Conservation (phyloP, 2,797 vertebrate genomes). For the Potorous gilbertii region DNA sequence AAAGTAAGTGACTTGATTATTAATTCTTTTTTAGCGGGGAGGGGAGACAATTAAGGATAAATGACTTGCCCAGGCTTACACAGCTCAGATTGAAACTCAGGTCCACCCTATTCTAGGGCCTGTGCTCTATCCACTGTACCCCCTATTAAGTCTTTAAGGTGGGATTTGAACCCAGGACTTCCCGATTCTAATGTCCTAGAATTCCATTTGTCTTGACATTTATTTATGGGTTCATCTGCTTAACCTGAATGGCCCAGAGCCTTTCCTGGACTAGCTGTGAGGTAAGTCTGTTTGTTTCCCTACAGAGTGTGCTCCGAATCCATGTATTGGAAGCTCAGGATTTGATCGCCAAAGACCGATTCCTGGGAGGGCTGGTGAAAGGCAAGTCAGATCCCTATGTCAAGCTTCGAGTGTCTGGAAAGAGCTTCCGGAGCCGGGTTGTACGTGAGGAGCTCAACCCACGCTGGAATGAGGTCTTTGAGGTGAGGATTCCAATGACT, state of each 20-base stretch:
- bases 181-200: background rate
- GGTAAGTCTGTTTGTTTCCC: background rate
- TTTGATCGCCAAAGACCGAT: constrained; percentile 94
- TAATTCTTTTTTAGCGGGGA: too few species aligned
- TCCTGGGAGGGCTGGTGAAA: constrained; percentile 93
- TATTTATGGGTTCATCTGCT: background rate
- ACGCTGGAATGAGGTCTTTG: constrained; percentile 93
- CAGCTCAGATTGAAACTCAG: background rate
- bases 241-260: background rate
- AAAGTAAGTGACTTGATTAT: background rate
- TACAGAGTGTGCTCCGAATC: constrained; percentile 92
- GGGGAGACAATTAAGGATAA: too few species aligned
- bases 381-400: constrained; percentile 96
- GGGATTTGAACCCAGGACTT: background rate
- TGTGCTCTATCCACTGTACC: background rate
- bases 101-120: background rate
- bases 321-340: constrained; percentile 92
- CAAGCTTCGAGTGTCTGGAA: constrained; percentile 90
- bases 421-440: constrained; percentile 90
- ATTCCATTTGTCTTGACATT: background rate
- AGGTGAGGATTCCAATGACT: constrained; percentile 83
- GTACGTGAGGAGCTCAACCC: constrained; percentile 95
- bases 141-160: background rate
- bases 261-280: background rate
- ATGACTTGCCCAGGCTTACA: background rate